Evolutionary conservation across 2,113 vertebrate species (phyloP), one percentile per base, ranked within the genome.

Genomic region (Larimichthys polyactis): DNA sequence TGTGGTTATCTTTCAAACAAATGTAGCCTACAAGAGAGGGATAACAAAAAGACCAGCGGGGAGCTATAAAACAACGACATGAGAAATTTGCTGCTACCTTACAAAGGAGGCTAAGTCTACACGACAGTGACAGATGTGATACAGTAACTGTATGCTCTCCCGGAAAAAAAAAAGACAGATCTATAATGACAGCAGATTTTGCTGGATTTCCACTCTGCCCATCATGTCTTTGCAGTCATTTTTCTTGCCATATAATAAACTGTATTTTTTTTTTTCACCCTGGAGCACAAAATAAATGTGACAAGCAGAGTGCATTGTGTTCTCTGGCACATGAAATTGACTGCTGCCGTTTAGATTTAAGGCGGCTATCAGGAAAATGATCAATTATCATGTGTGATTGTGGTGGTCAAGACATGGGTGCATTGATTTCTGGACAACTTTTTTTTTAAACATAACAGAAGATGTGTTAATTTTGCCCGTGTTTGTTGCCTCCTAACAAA

Each of bases 171-270:
- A 58, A 51, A 52, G 58, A 66, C 27, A 4, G 4, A 67, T 71
- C 48, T 71, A 20, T 27, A 65, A 69, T 54, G 55, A 66, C 52
- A 51, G 75, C 84, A 83, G 71, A 71, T 60, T 40, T 71, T 55
- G 60, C 48, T n/a, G 58, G 22, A 17, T 79, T 78, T 75, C 75
- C 19, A 40, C 40, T 57, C 19, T 6, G 6, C 27, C 14, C 15
- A 1, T 71, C 12, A 32, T 65, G 65, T 51, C 36, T 49, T 48
- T 49, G 22, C n/a, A 29, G 1, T 22, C 9, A 44, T 36, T 32
- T 32, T 57, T 19, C 11, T 8, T n/a, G 29, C 67, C n/a, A 40
- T 36, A 24, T 67, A 62, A 72, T 49, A 24, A 16, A 65, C 1
- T 19, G 5, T 62, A 24, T 17, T 36, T 4, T 10, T 6, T 55